Evolutionary conservation across 2,888 invertebrate genomes (phyloP).

Genomic region (Frankliniella intonsa): DNA sequence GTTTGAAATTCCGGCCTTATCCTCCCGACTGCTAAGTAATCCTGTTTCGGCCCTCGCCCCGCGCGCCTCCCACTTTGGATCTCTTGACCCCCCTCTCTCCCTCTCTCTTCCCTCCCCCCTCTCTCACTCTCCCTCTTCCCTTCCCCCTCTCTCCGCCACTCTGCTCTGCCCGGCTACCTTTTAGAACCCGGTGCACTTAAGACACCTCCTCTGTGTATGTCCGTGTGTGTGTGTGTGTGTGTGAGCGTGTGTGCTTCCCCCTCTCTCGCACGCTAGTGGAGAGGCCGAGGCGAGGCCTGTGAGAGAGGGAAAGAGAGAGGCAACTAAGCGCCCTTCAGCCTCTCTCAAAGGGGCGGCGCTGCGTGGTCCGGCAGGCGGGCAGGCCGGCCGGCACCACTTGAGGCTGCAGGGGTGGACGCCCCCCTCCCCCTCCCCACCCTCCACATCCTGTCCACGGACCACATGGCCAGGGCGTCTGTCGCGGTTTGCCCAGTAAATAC

Average conservation of each 20-base stretch:
- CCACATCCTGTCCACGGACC: too few species aligned
- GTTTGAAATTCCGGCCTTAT: background rate
- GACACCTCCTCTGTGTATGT: background rate
- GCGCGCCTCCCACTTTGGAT: background rate
- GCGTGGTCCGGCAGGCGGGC: background rate
- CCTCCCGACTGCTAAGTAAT: background rate
- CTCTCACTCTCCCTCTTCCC: background rate
- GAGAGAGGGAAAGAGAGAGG: background rate
- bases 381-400: too few species aligned
- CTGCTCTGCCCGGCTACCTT: background rate
- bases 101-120: background rate
- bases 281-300: background rate
- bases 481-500: background rate
- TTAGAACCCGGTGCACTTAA: constrained; percentile 1
- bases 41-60: background rate
- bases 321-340: background rate
- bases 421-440: too few species aligned
- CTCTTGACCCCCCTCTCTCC: background rate
- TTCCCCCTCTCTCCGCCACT: background rate
- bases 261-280: too few species aligned
- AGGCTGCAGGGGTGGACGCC: too few species aligned
- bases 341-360: background rate
- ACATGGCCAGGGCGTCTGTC: background rate
- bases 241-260: background rate
- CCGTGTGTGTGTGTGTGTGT: background rate